Evolutionary conservation across 1,140 invertebrate species (phyloP).

Genomic region (Penaeus chinensis): DNA sequence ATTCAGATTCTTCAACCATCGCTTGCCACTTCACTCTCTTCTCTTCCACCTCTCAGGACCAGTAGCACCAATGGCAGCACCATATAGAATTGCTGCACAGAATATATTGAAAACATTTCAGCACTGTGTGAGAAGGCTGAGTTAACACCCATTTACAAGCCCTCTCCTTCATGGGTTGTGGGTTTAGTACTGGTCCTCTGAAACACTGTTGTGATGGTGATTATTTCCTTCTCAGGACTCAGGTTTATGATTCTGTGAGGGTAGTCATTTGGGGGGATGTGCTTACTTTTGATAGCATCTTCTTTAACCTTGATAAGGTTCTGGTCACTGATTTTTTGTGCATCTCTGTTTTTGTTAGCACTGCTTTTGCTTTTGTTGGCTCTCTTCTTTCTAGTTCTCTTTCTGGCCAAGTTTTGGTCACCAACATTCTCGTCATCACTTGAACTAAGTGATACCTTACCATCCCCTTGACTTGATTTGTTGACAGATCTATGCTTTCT

Average conservation of each 20-base stretch:
- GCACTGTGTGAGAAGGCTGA: too few relatives aligned
- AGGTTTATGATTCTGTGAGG: constrained; percentile 22
- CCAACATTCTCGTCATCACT: constrained; percentile 30
- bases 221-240: constrained; percentile 44
- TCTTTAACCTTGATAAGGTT: constrained; percentile 9
- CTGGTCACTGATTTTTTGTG: constrained; percentile 2
- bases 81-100: too few relatives aligned
- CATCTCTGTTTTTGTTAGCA: constrained; percentile 7
- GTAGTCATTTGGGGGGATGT: constrained; percentile 28
- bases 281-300: constrained; percentile 41
- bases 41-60: too few relatives aligned
- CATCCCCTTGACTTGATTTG: neutral
- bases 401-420: neutral
- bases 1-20: too few relatives aligned
- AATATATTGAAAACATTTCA: too few relatives aligned
- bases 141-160: too few relatives aligned
- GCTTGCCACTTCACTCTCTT: too few relatives aligned
- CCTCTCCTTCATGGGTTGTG: too few relatives aligned
- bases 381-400: constrained; percentile 15
- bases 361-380: constrained; percentile 1
- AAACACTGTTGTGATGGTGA: constrained; percentile 13
- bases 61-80: too few relatives aligned
- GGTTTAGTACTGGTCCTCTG: too few relatives aligned
- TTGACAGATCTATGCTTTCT: neutral
- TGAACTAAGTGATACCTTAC: constrained; percentile 7